A percentile compares a stretch with the other conserved stretches of the same genome.
These are phyloP conservation scores for Linurgus olivaceus DNA, from an alignment of 2,797 vertebrate species.

Conservation along the genomic window DNA sequence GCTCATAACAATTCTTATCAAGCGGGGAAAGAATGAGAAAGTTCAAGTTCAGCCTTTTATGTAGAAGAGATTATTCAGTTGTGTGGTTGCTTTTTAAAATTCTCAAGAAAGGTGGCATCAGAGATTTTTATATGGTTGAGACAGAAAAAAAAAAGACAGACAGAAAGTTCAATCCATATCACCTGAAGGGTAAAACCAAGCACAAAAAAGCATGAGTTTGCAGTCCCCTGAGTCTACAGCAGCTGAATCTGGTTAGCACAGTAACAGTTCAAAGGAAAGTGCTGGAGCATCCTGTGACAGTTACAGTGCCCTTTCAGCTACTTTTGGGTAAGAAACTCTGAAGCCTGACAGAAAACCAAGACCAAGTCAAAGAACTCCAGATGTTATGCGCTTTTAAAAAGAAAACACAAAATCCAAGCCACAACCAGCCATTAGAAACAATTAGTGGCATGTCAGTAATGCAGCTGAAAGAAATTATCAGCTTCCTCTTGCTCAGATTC, in stretches of 20 bases:
- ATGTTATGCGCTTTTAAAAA: neutral
- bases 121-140: neutral
- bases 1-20: neutral
- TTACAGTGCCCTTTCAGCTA: neutral
- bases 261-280: neutral
- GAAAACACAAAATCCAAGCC: neutral
- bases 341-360: neutral
- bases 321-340: neutral
- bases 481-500: neutral
- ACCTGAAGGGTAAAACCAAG: neutral
- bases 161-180: neutral
- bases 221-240: neutral
- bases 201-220: neutral
- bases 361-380: neutral
- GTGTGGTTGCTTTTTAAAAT: neutral
- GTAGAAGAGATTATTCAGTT: neutral
- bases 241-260: neutral
- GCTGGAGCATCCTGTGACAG: neutral
- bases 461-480: neutral
- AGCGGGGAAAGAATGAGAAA: neutral
- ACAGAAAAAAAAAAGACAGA: neutral
- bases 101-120: neutral
- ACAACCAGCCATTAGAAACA: neutral
- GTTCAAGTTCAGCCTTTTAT: neutral
- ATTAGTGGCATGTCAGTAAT: neutral